Evolutionary conservation across 2,888 invertebrate genomes (phyloP), one percentile per base, ranked within the genome.

Genomic region (Mythimna pallens): DNA sequence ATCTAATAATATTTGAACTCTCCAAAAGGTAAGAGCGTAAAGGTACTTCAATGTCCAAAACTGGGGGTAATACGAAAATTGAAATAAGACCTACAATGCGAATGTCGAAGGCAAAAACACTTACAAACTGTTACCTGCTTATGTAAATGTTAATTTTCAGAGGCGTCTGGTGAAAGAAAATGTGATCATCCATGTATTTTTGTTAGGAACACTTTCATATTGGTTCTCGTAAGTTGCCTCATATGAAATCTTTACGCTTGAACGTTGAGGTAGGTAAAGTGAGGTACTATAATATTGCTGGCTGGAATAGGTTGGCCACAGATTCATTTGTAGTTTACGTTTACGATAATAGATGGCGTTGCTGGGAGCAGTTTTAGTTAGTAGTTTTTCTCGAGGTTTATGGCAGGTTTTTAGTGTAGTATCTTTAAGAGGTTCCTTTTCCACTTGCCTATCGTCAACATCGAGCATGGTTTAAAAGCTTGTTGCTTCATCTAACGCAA

Each of bases 141-240:
- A 87, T 81, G 83, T 80, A 83, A 87, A 87, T 83, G 73, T 75
- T 75, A 73, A 80, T 74, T 80, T 77, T 70, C 65, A 55, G 59
- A 54, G 50, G 72, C 61, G 66, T 55, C 59, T 50, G 52, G 65
- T 65, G 65, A 66, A 65, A 50, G 59, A 58, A 62, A 76, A 73
- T 64, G 71, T 54, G n/a, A 58, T 14, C 55, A 58, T 63, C 61
- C 65, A 43, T 68, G 70, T 73, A 67, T 70, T 76, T 69, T 57
- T 58, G 14, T 67, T 20, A 17, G 47, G 54, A 74, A 79, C 62
- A 50, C 25, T 65, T 57, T 65, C 7, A 57, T 80, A 75, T 62
- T 68, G 76, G 40, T 75, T 67, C 40, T 25, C 40, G 34, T 34
- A 20, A 36, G n/a, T 78, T 52, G 36, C 8, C 36, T 20, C 47